Evolutionary conservation across 1,140 invertebrate genomes (phyloP), one percentile per base, ranked within the genome.

Genomic region (Mya arenaria): DNA sequence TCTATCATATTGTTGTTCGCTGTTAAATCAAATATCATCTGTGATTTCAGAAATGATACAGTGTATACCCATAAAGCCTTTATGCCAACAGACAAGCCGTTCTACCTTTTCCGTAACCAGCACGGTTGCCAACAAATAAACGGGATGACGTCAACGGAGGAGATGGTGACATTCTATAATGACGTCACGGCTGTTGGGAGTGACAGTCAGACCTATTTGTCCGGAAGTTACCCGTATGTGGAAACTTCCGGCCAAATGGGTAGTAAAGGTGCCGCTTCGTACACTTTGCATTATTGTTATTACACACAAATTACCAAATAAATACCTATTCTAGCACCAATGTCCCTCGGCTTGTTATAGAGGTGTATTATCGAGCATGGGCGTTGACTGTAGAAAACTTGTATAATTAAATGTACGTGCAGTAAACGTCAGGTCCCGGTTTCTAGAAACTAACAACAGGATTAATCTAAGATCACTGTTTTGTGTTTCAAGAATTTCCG

Each of bases 231-330:
- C 41, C 77, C 77, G 37, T 68, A 55, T 44, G 44, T 69, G 3
- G 75, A 79, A 36, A 39, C 63, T 3, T 48, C 37, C 8, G 65
- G 65, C 2, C 34, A 37, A 4, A 3, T 58, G 8, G n/a, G 52
- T 19, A 5, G 15, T 39, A 39, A 44, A 30, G 77, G 41, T 23
- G 37, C 77, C 30, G 39, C 39, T 17, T 55, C 55, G 55, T 80
- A 80, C 39, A 58, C 39, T n/a, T 34, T 80, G 10, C 77, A 80
- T 44, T 80, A 69, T 28, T 80, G 77, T 34, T 80, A 69, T 19
- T 80, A 80, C 34, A 52, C 55, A n/a, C 74, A 56, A 44, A 65
- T 66, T 23, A 65, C 58, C n/a, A 77, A 77, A 77, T 77, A 77
- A 75, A 75, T 34, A 10, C 10, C 41, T 48, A 13, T 48, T 48